phyloP scores from a whole-genome alignment of 2,797 vertebrate species.

The Mastacembelus armatus region DNA sequence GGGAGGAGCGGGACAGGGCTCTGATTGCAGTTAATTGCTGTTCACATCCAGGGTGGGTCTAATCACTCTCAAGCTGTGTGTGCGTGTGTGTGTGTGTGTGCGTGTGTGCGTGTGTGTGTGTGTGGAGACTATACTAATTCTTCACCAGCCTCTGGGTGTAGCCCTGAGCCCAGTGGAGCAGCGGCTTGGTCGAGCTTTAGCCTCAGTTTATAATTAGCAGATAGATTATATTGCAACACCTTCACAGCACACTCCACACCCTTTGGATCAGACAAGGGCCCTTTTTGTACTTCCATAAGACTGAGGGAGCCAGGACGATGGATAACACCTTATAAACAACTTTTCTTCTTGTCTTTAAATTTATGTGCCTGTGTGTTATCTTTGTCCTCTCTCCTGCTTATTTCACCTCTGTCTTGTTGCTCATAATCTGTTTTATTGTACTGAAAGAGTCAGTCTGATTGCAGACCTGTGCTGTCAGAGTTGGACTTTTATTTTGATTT shows the following conservation, averaged over 20 bases:
- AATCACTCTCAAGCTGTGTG: constrained; percentile 57
- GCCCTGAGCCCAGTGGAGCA: constrained; percentile 51
- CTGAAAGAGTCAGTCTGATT: no score
- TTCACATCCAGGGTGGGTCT: constrained; percentile 69
- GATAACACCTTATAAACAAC: constrained; percentile 48
- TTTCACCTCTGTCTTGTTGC: background rate
- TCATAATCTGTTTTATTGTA: background rate
- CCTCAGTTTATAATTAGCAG: constrained; percentile 73
- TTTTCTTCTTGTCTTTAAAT: constrained; percentile 20
- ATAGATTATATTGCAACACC: constrained; percentile 62
- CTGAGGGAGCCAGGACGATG: constrained; percentile 15
- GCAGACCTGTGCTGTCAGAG: no score
- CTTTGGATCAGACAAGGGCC: constrained; percentile 48
- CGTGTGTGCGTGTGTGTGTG: constrained; percentile 3
- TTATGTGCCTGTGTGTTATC: constrained; percentile 31
- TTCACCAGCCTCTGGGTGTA: constrained; percentile 43
- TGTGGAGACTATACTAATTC: constrained; percentile 50
- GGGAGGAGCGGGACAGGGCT: constrained; percentile 51
- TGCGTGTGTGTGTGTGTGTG: constrained; percentile 11
- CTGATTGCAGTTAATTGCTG: constrained; percentile 79
- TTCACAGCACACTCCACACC: constrained; percentile 42
- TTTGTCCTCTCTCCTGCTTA: background rate
- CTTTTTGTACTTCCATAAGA: constrained; percentile 43
- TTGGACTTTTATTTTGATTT: no score
- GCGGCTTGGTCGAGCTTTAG: constrained; percentile 46